Evolutionary conservation across 2,888 invertebrate genomes (phyloP), one percentile per base, ranked within the genome.

Genomic region (Phalera bucephala): DNA sequence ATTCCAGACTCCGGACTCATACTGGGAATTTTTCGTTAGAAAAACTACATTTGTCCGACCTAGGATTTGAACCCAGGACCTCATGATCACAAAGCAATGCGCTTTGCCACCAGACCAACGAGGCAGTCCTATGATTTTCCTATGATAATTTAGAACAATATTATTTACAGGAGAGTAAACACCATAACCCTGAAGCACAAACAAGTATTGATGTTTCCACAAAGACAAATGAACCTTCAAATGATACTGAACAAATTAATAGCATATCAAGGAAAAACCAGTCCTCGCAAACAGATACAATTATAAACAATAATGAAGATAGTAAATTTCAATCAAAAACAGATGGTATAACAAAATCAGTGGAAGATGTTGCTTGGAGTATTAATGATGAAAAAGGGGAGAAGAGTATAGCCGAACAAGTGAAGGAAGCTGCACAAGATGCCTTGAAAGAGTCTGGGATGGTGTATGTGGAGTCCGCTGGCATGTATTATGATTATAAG

Each of bases 401-500:
- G 6, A 86, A 83, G 45, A 92, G 90, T 64, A 91, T 96, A 53
- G 92, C 93, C 0, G 94, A 95, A 23, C 94, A 95, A 80, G 95
- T 96, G 31, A 94, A 93, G 30, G 92, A 94, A 72, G 95, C 92
- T 2, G 96, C 96, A 0, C 94, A 95, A 72, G 91, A 91, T 70
- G 95, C 94, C 2, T 78, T 94, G 67, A 92, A 93, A 57, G 91
- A 95, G 52, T 92, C 92, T 29, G 95, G 95, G 10, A 96, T 96
- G 91, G 94, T 96, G 15, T 97, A 95, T 80, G 96, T 97, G 52
- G 94, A 95, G 66, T 95, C 94, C 1, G 95, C 95, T 13, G 96
- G 96, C 51, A 91, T 96, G 84, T 97, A 97, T 80, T 97, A 96
- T 78, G 96, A 97, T 80, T 95, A 94, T 56, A 94, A 93, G 64